Conservation (phyloP, 2,888 invertebrate genomes). For the Macropis europaea region DNA sequence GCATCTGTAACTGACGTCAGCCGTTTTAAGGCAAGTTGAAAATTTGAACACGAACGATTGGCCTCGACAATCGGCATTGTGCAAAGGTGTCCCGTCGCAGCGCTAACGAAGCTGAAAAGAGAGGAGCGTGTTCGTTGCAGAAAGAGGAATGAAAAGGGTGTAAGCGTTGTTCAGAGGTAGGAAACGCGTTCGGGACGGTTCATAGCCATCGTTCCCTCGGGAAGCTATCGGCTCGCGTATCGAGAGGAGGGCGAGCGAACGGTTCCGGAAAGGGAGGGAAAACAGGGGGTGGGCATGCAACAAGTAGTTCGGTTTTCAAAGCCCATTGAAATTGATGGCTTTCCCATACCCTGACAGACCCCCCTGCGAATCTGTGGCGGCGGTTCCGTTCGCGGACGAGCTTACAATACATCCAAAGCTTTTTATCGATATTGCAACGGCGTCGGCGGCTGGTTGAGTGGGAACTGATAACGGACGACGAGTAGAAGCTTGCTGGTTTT, state of each 20-base stretch:
- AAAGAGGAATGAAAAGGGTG: conserved; percentile 25
- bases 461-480: conserved; percentile 56
- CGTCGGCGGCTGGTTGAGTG: conserved; percentile 18
- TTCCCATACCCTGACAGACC: conserved; percentile 79
- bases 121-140: not conserved
- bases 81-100: no score
- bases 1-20: no score
- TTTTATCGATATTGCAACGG: conserved; percentile 78
- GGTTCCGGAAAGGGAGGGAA: conserved; percentile 69
- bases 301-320: conserved; percentile 81
- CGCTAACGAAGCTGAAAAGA: no score
- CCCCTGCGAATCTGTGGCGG: conserved; percentile 59
- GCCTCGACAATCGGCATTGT: no score
- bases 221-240: conserved; percentile 80
- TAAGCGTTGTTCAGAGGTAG: conserved; percentile 68
- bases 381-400: conserved; percentile 72
- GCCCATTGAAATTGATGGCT: conserved; percentile 81
- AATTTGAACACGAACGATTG: no score
- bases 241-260: conserved; percentile 78
- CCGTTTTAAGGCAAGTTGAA: no score
- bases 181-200: conserved; percentile 69
- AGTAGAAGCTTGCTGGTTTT: conserved; percentile 75
- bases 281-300: conserved; percentile 73
- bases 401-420: conserved; percentile 76
- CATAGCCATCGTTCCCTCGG: conserved; percentile 76